phyloP scores from a whole-genome alignment of 2,113 vertebrate genomes.

The Parotia lawesii region DNA sequence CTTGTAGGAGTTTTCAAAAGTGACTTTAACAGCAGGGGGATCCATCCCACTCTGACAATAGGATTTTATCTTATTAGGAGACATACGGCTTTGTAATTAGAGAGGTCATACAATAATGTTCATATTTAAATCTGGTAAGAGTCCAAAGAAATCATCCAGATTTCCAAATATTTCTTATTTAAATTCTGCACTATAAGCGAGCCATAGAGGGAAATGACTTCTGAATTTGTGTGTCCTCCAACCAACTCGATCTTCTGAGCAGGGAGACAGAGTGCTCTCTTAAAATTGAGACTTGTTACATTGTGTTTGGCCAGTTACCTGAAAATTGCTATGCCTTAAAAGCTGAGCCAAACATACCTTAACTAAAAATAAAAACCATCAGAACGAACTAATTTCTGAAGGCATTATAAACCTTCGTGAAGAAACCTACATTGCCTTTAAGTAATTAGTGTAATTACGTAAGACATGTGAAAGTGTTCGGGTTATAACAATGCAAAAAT shows the following conservation, averaged over 20 bases:
- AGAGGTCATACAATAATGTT: neutral
- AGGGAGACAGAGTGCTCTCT: neutral
- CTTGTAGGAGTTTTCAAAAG: neutral
- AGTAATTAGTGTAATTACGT: neutral
- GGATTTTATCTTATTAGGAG: neutral
- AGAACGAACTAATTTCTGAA: neutral
- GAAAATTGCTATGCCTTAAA: neutral
- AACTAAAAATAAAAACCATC: neutral
- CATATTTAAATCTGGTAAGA: neutral
- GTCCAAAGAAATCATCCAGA: neutral
- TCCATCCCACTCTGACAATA: neutral
- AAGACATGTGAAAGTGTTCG: neutral
- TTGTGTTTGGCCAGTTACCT: neutral
- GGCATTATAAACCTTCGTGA: neutral
- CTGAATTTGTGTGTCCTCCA: neutral
- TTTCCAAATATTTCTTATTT: neutral
- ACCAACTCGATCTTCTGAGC: rapidly evolving
- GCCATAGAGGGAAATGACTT: neutral
- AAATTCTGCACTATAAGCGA: neutral
- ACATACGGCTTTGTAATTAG: neutral
- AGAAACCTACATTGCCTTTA: neutral
- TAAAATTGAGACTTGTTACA: neutral
- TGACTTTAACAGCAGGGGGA: neutral
- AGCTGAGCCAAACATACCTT: neutral
- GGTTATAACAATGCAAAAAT: neutral